These are phyloP conservation scores for Zaprionus lachaisei DNA, from an alignment of 1,140 invertebrate species.

Conservation along the genomic window DNA sequence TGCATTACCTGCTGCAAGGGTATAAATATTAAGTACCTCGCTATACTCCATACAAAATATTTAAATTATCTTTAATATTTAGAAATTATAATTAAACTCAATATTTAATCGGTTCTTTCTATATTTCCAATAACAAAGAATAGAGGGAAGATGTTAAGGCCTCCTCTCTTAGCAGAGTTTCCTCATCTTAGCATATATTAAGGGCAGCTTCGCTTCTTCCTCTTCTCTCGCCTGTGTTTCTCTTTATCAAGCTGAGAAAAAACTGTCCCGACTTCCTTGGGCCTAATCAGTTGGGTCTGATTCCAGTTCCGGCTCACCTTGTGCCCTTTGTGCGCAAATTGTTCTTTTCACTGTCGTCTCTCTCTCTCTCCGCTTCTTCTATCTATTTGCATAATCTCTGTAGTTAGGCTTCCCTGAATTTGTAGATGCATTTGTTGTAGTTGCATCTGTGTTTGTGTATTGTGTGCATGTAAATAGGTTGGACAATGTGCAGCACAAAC, in stretches of 20 bases:
- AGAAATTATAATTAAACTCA: too few species aligned
- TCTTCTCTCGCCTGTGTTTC: neutral
- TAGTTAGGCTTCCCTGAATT: slow-evolving; percentile 1
- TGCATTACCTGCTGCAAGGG: too few species aligned
- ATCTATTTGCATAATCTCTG: slow-evolving; percentile 45
- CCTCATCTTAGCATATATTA: neutral
- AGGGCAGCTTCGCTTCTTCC: neutral
- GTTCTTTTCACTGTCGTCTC: slow-evolving; percentile 28
- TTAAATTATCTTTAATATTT: too few species aligned
- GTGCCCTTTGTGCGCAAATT: slow-evolving; percentile 24
- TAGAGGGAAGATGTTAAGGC: too few species aligned
- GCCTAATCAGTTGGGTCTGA: neutral
- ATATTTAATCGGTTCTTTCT: too few species aligned
- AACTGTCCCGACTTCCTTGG: neutral
- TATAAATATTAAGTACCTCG: too few species aligned
- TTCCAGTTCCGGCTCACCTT: neutral
- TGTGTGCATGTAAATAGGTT: slow-evolving; percentile 29
- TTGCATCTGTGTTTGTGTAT: slow-evolving; percentile 5
- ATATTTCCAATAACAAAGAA: too few species aligned
- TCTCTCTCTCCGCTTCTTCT: neutral
- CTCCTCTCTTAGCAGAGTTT: neutral
- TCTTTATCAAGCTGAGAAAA: neutral
- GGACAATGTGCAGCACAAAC: slow-evolving; percentile 30
- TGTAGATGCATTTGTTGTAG: neutral
- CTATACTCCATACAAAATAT: too few species aligned